Percentiles rank a stretch among this genome's conserved stretches.
Conservation (phyloP, 2,113 vertebrate species). For the Poicephalus gulielmi region DNA sequence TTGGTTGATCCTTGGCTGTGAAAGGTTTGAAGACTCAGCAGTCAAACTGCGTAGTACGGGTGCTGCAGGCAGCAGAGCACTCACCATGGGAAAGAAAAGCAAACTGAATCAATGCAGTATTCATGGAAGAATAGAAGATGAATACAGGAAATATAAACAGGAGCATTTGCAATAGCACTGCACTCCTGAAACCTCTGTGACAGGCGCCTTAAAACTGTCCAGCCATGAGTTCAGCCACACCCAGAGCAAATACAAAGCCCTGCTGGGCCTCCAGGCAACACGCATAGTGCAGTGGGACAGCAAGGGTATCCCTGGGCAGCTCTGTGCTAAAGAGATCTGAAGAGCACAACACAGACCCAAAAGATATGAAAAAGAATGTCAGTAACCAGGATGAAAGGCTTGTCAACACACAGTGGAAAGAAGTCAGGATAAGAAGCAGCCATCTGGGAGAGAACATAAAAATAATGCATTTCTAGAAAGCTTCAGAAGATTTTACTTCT, state of each 20-base stretch:
- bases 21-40: neutral
- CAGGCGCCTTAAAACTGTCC: neutral
- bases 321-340: neutral
- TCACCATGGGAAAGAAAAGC: neutral
- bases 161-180: neutral
- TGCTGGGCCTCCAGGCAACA: neutral
- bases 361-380: neutral
- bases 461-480: neutral
- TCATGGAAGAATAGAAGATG: neutral
- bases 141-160: neutral
- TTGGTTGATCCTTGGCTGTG: neutral
- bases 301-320: neutral
- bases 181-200: neutral
- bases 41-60: accelerated
- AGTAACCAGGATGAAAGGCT: constrained; percentile 7
- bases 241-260: neutral
- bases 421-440: neutral
- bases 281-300: neutral
- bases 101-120: neutral
- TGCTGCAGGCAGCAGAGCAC: neutral
- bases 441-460: neutral
- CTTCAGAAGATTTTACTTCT: neutral
- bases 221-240: neutral
- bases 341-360: neutral
- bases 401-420: neutral